Evolutionary conservation across 2,113 vertebrate species (phyloP), one percentile per base, ranked within the genome.

Genomic region (Vidua macroura): DNA sequence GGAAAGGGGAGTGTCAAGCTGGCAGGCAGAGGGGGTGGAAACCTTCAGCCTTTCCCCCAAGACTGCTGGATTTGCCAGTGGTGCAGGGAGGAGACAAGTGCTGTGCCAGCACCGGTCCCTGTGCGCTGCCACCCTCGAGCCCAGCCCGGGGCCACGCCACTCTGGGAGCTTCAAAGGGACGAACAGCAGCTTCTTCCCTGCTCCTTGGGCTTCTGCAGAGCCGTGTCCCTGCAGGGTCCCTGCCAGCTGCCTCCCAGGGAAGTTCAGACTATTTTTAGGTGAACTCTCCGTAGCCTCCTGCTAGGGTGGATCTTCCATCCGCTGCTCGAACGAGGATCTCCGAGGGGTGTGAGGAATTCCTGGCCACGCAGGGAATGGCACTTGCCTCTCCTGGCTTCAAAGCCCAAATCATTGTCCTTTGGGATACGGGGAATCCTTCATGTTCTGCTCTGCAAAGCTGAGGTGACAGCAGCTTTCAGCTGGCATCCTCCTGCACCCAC

Each of bases 241-340:
- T 0, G 13, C 72, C 0, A 3, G 67, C 75, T 1, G 0, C 85
- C 79, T 92, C 80, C 94, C 0, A 1, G 88, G 91, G 81, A 95
- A 95, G 79, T 74, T 85, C 75, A 80, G 85, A 70, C 58, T 95
- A 87, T 95, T 96, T 95, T 95, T 93, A 95, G 86, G 95, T 95
- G 93, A 95, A 93, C 82, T 89, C 72, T 94, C 55, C 1, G 2
- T 75, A 79, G 82, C 84, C 87, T 92, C 25, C 72, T 93, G 58
- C 70, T 69, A 19, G 75, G 79, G 85, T 1, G 7, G 90, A 35
- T 92, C 85, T 96, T 86, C 59, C 85, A 80, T 89, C 75, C 14
- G 8, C 84, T 64, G 8, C 31, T 78, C 15, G 5, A 17, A 7
- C 0, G 2, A 44, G 81, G 60, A 67, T 69, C 84, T 78, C 30